Evolutionary conservation across 2,888 invertebrate species (phyloP), one percentile per base, ranked within the genome.

Genomic region (Liodrosophila aerea): DNA sequence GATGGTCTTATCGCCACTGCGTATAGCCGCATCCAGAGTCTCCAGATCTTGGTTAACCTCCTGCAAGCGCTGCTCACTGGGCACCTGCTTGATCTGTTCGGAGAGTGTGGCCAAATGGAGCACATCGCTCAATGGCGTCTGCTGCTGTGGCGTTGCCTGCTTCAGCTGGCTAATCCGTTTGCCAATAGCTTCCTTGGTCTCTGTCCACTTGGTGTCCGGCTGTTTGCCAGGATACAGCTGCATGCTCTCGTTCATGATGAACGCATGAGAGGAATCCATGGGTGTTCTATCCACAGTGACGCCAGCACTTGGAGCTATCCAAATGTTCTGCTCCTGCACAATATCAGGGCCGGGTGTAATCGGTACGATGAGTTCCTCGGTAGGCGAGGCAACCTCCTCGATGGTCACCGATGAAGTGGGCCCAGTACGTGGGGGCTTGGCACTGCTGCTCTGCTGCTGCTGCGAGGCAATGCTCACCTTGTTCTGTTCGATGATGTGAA

Each of bases 81-180:
- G 91, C 69, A 92, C 91, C 12, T 92, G 91, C 1, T 91, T 91
- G 5, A 92, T 87, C 51, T 91, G 90, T 74, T 93, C 92, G 39
- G 92, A 91, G 0, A 93, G 85, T 0, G 92, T 92, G 0, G 93
- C 93, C 45, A 93, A 89, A 66, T 93, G 92, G n/a, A 94, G 87
- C 1, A 93, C 91, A 76, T 93, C 92, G 44, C 92, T 92, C n/a
- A 93, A 85, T 52, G 92, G 91, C 11, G 92, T 76, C 5, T 40
- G 44, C 2, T 91, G 91, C 5, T 89, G 89, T 1, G 91, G 91
- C 43, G 92, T 91, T 0, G 83, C 64, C 44, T 87, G 82, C 59
- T 92, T 92, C 5, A 93, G 83, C 64, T 92, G 92, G 64, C 91
- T 92, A 9, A 92, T 90, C 64, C 93, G 90, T 66, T 92, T 92